phyloP scores from a whole-genome alignment of 2,888 invertebrate genomes.

The Yponomeuta sedellus region DNA sequence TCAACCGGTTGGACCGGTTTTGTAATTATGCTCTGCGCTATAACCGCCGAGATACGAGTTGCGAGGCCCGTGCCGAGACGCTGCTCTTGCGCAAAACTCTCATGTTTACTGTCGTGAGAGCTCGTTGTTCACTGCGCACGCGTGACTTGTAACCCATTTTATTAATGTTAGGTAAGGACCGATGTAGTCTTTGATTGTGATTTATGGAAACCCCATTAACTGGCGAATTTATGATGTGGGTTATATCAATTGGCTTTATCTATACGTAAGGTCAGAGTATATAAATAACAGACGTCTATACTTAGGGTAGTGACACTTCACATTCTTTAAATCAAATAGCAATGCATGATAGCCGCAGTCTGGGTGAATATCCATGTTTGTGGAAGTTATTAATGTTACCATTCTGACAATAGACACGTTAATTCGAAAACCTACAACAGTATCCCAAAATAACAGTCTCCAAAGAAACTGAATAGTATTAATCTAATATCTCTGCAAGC shows the following conservation, averaged over 20 bases:
- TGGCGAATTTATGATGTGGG: not conserved
- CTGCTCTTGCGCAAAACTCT: conserved; percentile 59
- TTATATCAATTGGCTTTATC: no score
- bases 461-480: not conserved
- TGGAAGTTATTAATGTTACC: no score
- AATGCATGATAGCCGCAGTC: no score
- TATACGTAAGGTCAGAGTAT: no score
- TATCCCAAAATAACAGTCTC: no score
- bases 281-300: no score
- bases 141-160: conserved; percentile 1
- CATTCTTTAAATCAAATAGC: no score
- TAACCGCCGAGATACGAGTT: conserved; percentile 70
- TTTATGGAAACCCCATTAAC: not conserved
- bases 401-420: no score
- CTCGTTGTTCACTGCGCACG: conserved; percentile 31
- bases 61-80: conserved; percentile 42
- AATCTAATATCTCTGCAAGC: not conserved
- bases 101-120: conserved; percentile 32
- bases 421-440: no score
- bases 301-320: no score
- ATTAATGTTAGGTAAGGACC: not conserved
- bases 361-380: no score
- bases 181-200: not conserved
- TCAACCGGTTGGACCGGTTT: conserved; percentile 72
- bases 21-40: conserved; percentile 72